phyloP scores from a whole-genome alignment of 2,113 vertebrate species.

The Archilochus colubris region DNA sequence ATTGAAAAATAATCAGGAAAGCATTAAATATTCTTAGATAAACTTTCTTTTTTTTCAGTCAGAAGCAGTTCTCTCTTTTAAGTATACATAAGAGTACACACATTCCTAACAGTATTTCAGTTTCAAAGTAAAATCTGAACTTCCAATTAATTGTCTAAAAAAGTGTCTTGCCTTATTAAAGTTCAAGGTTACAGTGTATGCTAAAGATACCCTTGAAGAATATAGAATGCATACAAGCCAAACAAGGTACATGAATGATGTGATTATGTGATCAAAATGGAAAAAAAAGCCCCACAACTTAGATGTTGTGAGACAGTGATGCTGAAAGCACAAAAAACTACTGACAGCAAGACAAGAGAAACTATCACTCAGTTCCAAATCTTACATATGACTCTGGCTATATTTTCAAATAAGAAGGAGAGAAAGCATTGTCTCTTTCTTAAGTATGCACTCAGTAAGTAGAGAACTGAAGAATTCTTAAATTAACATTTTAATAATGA shows the following conservation, averaged over 20 bases:
- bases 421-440: neutral
- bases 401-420: neutral
- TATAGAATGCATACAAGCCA: neutral
- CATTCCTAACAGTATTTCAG: neutral
- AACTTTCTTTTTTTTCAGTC: conserved; percentile 8
- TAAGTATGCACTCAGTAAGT: neutral
- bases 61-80: conserved; percentile 25
- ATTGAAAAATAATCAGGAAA: neutral
- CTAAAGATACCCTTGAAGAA: neutral
- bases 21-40: neutral
- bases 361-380: neutral
- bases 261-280: neutral
- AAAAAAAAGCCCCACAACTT: neutral
- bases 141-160: neutral
- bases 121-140: neutral
- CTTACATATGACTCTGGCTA: neutral
- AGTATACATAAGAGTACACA: neutral
- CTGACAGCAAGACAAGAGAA: neutral
- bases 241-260: neutral
- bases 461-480: neutral
- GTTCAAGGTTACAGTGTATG: neutral
- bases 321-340: neutral
- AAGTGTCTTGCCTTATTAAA: neutral
- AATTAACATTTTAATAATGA: neutral
- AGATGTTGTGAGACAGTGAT: neutral